Conservation (phyloP, 2,113 vertebrate genomes). For the Etheostoma cragini region DNA sequence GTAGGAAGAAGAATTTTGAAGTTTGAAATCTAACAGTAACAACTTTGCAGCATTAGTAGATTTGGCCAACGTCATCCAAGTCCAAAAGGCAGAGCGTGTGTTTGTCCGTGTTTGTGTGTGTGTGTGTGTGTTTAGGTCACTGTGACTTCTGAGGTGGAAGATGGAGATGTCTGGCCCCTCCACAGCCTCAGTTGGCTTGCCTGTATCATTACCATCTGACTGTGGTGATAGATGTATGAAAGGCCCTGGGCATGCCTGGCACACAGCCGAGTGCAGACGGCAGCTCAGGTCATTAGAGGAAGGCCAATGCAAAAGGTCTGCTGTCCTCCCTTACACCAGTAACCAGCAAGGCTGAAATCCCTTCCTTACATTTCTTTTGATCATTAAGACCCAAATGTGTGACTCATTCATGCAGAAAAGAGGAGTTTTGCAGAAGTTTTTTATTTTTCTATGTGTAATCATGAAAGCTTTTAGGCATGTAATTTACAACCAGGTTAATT, state of each 20-base stretch:
- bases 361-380: conserved; percentile 19
- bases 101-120: not conserved
- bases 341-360: conserved; percentile 21
- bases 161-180: conserved; percentile 57
- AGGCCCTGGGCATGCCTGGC: conserved; percentile 34
- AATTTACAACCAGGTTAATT: conserved; percentile 1
- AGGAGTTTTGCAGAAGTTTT: not conserved
- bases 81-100: not conserved
- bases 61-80: conserved; percentile 20
- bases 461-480: conserved; percentile 11
- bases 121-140: conserved; percentile 12
- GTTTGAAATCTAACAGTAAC: conserved; percentile 14
- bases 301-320: conserved; percentile 7
- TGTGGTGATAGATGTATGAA: conserved; percentile 58
- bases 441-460: not conserved
- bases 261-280: conserved; percentile 49
- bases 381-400: conserved; percentile 10
- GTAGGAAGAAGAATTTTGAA: conserved; percentile 7
- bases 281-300: conserved; percentile 51
- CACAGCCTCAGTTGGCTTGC: conserved; percentile 32
- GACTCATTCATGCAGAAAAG: not conserved
- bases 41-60: conserved; percentile 10
- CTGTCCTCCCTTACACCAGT: conserved; percentile 19
- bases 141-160: conserved; percentile 46
- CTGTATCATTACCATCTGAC: conserved; percentile 60